Base-by-base conservation (phyloP, 2,888 invertebrate genomes). In the Cephus spinipes region DNA sequence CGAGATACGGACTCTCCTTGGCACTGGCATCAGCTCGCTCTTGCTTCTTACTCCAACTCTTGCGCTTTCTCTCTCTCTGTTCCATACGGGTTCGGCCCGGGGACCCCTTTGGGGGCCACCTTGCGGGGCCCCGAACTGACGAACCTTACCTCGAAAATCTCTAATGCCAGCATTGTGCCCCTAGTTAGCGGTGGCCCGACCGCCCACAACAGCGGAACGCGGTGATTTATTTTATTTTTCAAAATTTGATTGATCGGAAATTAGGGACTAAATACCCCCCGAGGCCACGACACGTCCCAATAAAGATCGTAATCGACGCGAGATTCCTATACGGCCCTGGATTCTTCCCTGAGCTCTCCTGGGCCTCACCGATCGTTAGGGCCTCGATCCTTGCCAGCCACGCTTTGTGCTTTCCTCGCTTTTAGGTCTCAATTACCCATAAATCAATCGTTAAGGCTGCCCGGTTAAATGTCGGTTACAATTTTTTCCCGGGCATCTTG, bases 161-260 rank as follows among this genome's bases (percentile, higher is more conserved):
- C 83, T 83, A 88, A 89, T 89, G 86, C 86, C 81, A 81, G 84
- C 85, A 90, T 90, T 90, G 90, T 90, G 85, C 82, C 87, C 83
- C 90, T 89, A 89, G 90, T 90, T 90, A 89, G 89, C 89, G 86
- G 81, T 82, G 83, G 83, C 69, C 75, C 76, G 86, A 86, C 87
- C 86, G 86, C 86, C 87, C 86, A 86, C 86, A 40, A 75, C 55
- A 40, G 68, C 40, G 75, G 81, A 85, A 81, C 79, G 75, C 68
- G 83, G 82, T 87, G 85, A 85, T 86, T 87, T 85, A 85, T 87
- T 87, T 85, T 82, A 83, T 83, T 86, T 87, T 81, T 81, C 86
- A 85, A 88, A 87, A 85, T 87, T 89, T 89, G 90, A 90, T 90
- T 89, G 90, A 90, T 90, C 89, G 88, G 87, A 90, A 90, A 90